phyloP scores from a whole-genome alignment of 92 coral and sea anemone genomes.

The Micromussa lordhowensis region DNA sequence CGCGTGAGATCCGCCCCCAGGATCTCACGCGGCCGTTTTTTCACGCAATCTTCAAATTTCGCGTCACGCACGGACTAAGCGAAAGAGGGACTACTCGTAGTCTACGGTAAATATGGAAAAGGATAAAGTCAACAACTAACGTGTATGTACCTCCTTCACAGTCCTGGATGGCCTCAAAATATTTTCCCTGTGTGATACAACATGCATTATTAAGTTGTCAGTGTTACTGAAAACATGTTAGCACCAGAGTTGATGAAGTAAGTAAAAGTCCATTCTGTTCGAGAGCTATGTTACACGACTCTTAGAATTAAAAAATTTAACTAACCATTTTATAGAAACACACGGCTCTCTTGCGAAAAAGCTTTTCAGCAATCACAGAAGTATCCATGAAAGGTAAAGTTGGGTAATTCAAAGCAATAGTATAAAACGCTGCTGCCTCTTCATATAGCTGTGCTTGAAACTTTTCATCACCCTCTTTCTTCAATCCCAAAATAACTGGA shows the following conservation, averaged over 20 bases:
- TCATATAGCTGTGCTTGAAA: constrained; percentile 7
- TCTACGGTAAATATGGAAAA: too few relatives aligned
- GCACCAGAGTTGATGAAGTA: not conserved
- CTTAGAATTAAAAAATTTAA: not conserved
- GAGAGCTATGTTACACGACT: not conserved
- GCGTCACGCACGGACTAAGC: too few relatives aligned
- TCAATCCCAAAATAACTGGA: not conserved
- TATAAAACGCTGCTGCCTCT: not conserved
- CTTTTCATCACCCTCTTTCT: constrained; percentile 5
- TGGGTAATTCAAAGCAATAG: not conserved
- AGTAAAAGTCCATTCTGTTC: not conserved
- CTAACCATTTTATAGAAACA: constrained; percentile 36
- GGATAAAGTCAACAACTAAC: too few relatives aligned
- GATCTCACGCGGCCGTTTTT: too few relatives aligned
- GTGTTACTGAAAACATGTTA: not conserved
- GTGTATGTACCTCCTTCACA: not conserved
- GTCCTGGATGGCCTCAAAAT: constrained; percentile 20
- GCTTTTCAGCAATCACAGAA: constrained; percentile 1
- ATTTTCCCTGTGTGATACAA: not conserved
- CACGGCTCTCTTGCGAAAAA: constrained; percentile 30
- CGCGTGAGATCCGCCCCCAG: too few relatives aligned
- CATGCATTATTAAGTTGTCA: too few relatives aligned
- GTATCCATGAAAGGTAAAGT: not conserved
- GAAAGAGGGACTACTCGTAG: too few relatives aligned
- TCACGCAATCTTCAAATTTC: too few relatives aligned